Conservation (phyloP, 2,797 vertebrate genomes). For the Numenius phaeopus region DNA sequence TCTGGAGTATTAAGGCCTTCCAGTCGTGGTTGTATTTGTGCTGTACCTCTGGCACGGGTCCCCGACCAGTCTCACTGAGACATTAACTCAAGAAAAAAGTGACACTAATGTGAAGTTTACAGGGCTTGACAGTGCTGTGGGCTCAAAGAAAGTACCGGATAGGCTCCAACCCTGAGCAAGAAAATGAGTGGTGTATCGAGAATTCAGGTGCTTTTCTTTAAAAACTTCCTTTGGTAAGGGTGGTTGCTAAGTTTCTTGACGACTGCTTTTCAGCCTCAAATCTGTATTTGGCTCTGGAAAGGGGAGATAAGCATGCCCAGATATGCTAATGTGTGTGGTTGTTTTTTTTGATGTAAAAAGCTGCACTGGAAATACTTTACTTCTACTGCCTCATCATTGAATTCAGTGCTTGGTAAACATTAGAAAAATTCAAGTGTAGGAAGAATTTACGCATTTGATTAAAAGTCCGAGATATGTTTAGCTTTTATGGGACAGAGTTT, state of each 20-base stretch:
- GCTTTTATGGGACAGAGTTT: not conserved
- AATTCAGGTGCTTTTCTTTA: not conserved
- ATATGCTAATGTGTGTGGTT: accelerated
- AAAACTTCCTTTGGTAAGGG: not conserved
- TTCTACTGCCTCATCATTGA: not conserved
- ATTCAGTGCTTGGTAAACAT: not conserved
- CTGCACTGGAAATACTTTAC: not conserved
- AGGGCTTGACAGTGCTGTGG: not conserved
- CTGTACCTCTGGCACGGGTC: not conserved
- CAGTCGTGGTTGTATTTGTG: accelerated
- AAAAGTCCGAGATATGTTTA: not conserved
- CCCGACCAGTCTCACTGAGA: not conserved
- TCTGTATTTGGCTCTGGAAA: not conserved
- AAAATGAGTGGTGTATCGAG: not conserved
- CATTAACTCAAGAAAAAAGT: not conserved
- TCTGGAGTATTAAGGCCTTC: not conserved
- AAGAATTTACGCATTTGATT: not conserved
- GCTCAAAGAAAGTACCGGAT: not conserved
- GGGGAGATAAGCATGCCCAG: not conserved
- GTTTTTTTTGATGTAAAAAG: not conserved
- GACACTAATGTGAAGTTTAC: accelerated
- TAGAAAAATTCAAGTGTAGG: not conserved
- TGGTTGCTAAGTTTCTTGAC: not conserved
- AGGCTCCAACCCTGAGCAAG: not conserved
- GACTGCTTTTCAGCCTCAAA: not conserved